Percentiles rank a stretch among this genome's conserved stretches.
Evolutionary conservation across 2,113 vertebrate genomes (phyloP).

Genomic region (Pelmatolapia mariae): DNA sequence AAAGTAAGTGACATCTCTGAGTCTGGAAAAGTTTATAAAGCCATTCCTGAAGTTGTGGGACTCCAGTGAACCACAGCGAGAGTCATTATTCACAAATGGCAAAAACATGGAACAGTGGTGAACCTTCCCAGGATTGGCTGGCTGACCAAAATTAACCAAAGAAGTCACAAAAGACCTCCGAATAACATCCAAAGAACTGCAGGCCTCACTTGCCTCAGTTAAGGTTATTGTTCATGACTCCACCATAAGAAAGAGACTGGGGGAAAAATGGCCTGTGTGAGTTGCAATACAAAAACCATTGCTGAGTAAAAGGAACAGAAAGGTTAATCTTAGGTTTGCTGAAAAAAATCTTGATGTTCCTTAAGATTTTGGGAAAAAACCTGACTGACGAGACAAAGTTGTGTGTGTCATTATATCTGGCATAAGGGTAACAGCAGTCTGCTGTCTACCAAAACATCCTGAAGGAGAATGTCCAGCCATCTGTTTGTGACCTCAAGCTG

Average conservation of each 20-base stretch:
- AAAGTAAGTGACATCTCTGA: neutral
- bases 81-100: neutral
- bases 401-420: neutral
- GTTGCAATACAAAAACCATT: neutral
- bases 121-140: neutral
- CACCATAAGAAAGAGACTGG: neutral
- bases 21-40: neutral
- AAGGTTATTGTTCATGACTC: neutral
- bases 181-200: neutral
- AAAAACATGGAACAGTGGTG: neutral
- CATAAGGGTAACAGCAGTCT: neutral
- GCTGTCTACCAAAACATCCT: neutral
- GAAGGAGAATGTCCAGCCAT: neutral
- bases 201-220: neutral
- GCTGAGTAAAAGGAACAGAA: neutral
- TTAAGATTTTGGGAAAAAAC: neutral
- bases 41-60: neutral
- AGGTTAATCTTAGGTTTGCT: neutral
- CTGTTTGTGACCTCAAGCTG: neutral
- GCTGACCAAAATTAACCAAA: neutral
- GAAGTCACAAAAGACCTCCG: neutral
- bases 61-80: neutral
- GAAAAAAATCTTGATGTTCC: neutral
- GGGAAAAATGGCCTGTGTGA: fast-evolving
- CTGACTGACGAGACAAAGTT: neutral